Percentiles rank a stretch among this genome's conserved stretches.
These are phyloP conservation scores for Darwinula stevensoni DNA, from an alignment of 2,888 invertebrate genomes.

Conservation along the genomic window DNA sequence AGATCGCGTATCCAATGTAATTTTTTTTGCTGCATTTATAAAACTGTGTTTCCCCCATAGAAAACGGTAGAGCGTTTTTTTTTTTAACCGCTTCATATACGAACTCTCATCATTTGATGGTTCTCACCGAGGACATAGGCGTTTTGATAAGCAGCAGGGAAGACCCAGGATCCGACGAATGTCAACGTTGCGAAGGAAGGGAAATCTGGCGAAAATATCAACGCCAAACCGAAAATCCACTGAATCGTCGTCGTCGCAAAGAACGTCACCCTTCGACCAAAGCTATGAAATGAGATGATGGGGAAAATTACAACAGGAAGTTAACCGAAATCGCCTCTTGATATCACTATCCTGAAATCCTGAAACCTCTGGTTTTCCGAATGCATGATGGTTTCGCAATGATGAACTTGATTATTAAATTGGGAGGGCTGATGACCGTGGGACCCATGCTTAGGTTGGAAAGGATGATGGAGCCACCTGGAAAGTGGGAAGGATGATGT, in stretches of 20 bases:
- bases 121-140: neutral
- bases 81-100: neutral
- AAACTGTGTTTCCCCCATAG: neutral
- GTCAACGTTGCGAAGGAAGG: neutral
- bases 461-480: no score
- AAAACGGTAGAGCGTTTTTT: neutral
- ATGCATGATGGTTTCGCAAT: no score
- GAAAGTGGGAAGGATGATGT: no score
- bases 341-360: no score
- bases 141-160: neutral
- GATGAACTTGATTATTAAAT: no score
- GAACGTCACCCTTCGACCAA: neutral
- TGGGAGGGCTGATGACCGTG: no score
- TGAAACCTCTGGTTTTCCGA: no score
- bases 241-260: neutral
- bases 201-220: neutral
- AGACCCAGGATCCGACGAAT: neutral
- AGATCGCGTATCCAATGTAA: no score
- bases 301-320: no score
- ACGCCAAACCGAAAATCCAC: neutral
- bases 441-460: no score
- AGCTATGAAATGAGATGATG: neutral
- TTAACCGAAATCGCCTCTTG: no score
- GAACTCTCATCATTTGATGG: neutral
- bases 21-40: no score